Evolutionary conservation across 2,888 invertebrate genomes (phyloP).

Genomic region (Lasiommata megera): DNA sequence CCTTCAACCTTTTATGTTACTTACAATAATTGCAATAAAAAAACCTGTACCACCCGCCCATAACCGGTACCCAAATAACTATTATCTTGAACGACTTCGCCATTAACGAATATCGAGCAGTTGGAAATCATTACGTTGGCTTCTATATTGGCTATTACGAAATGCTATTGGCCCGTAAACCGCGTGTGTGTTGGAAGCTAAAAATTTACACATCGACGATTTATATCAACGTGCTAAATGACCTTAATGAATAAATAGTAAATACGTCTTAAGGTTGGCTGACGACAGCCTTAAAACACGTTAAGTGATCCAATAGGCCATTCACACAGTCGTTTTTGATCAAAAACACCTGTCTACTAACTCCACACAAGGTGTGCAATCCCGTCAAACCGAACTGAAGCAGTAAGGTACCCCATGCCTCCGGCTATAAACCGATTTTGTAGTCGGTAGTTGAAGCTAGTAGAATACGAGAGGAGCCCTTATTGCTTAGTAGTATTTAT

Average conservation of each 20-base stretch:
- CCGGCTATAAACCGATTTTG: no score
- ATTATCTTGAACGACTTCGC: not conserved
- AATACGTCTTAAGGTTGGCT: not conserved
- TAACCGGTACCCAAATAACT: not conserved
- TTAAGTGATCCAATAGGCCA: not conserved
- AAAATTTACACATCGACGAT: not conserved
- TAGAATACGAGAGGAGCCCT: no score
- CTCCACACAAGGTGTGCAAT: no score
- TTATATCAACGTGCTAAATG: not conserved
- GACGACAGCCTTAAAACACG: not conserved
- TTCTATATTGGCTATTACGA: not conserved
- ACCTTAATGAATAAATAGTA: not conserved
- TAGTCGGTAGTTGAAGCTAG: no score
- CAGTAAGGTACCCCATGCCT: no score
- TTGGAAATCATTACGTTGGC: constrained; percentile 1
- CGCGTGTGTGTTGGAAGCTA: not conserved
- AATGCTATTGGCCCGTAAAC: not conserved
- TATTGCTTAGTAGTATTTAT: no score
- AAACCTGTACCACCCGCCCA: not conserved
- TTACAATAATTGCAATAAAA: not conserved
- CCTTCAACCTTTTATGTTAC: not conserved
- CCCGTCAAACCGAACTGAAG: no score
- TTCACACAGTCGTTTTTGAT: not conserved
- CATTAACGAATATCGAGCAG: constrained; percentile 2
- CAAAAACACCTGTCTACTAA: not conserved